A percentile compares a stretch with the other conserved stretches of the same genome.
Conservation (phyloP, 2,797 vertebrate species). For the Salarias fasciatus region DNA sequence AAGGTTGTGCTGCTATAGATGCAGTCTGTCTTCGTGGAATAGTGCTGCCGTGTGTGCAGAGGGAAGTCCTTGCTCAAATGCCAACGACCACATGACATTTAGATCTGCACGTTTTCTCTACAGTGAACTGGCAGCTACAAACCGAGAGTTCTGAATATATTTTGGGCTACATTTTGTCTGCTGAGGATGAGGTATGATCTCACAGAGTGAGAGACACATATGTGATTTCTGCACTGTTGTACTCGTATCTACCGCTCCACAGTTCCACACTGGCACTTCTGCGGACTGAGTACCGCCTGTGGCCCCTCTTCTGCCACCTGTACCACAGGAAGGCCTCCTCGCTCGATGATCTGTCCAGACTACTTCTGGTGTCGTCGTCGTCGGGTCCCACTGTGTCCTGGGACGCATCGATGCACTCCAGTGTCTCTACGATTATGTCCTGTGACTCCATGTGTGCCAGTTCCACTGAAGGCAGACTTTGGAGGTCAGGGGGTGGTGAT, state of each 20-base stretch:
- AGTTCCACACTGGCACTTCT: slow-evolving; percentile 84
- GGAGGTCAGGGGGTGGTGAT: slow-evolving; percentile 31
- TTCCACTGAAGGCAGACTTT: slow-evolving; percentile 48
- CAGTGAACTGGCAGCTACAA: slow-evolving; percentile 52
- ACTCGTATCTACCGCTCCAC: slow-evolving; percentile 83
- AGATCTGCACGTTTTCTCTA: slow-evolving; percentile 22
- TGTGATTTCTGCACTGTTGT: slow-evolving; percentile 86
- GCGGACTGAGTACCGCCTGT: slow-evolving; percentile 60
- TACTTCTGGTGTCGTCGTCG: slow-evolving; percentile 53
- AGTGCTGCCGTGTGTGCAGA: slow-evolving; percentile 35
- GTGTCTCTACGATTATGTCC: slow-evolving; percentile 48
- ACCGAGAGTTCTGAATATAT: slow-evolving; percentile 45
- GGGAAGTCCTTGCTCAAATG: slow-evolving; percentile 50
- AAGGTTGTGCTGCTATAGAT: slow-evolving; percentile 32
- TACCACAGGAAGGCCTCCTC: slow-evolving; percentile 81
- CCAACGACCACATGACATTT: slow-evolving; percentile 37
- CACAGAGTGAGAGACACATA: slow-evolving; percentile 85
- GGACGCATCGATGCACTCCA: slow-evolving; percentile 52
- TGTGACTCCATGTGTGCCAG: slow-evolving; percentile 55
- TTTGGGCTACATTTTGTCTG: slow-evolving; percentile 77
- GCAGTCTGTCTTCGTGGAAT: slow-evolving; percentile 42
- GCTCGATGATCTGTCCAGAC: slow-evolving; percentile 53
- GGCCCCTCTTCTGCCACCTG: slow-evolving; percentile 78
- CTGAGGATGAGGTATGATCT: slow-evolving; percentile 70
- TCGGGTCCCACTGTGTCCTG: slow-evolving; percentile 47